A percentile compares a stretch with the other conserved stretches of the same genome.
phyloP scores from a whole-genome alignment of 2,888 invertebrate genomes.

The Sicus ferrugineus region DNA sequence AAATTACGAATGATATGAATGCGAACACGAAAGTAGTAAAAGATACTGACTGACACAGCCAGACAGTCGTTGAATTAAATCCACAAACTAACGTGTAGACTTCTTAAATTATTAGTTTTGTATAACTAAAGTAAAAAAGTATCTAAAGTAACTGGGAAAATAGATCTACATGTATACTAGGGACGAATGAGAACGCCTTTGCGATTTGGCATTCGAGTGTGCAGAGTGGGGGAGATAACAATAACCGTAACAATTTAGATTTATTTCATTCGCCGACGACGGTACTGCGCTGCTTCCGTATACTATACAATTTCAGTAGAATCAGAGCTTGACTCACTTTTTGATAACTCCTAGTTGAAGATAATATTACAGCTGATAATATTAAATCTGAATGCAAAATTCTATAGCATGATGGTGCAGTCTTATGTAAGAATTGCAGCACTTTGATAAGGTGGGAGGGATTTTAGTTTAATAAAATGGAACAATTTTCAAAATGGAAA shows the following conservation, averaged over 20 bases:
- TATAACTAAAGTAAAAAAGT: too few species aligned
- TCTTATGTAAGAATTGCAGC: background rate
- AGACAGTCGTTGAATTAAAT: background rate
- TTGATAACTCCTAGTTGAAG: background rate
- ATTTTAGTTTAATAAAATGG: too few species aligned
- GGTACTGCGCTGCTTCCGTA: slow-evolving; percentile 1
- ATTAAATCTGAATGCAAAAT: background rate
- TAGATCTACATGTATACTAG: too few species aligned
- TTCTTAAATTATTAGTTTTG: slow-evolving; percentile 4
- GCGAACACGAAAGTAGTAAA: background rate
- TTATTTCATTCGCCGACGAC: slow-evolving; percentile 21
- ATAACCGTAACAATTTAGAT: slow-evolving; percentile 21
- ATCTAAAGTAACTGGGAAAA: too few species aligned
- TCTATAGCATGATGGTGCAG: background rate
- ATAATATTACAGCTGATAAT: background rate
- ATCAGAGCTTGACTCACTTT: slow-evolving; percentile 4
- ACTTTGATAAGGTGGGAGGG: too few species aligned
- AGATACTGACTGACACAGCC: background rate
- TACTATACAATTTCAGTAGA: background rate
- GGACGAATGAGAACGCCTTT: too few species aligned
- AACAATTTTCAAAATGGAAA: too few species aligned
- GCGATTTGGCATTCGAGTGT: background rate
- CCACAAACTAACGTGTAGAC: background rate
- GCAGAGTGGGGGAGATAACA: too few species aligned
- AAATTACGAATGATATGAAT: slow-evolving; percentile 12